A percentile compares a stretch with the other conserved stretches of the same genome.
Evolutionary conservation across 2,797 vertebrate species (phyloP).

Genomic region (Malurus splendens): DNA sequence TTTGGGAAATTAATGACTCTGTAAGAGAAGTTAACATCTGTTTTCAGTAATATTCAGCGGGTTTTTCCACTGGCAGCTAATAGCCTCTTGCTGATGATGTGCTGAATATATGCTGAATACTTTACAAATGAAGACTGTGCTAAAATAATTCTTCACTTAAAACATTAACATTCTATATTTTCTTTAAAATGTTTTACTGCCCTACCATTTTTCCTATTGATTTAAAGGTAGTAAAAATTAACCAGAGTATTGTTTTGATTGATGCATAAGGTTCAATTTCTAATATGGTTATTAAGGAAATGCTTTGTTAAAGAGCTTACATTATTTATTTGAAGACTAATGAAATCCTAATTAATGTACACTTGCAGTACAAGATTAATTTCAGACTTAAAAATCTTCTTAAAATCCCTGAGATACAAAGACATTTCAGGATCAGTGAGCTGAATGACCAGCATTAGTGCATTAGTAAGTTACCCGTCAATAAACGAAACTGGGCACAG

Average conservation of each 20-base stretch:
- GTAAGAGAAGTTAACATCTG: not conserved
- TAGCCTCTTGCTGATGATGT: not conserved
- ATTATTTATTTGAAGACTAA: conserved; percentile 69
- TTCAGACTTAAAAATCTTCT: conserved; percentile 22
- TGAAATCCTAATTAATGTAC: conserved; percentile 57
- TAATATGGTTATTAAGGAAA: conserved; percentile 51
- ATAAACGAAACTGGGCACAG: not conserved
- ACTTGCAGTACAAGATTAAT: not conserved
- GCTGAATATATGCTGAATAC: conserved; percentile 11
- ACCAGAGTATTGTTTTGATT: conserved; percentile 32
- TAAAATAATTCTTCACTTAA: conserved; percentile 15
- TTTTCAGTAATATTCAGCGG: conserved; percentile 37
- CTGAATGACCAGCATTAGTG: not conserved
- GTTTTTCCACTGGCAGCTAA: conserved; percentile 27
- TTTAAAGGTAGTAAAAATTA: conserved; percentile 56
- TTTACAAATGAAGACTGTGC: conserved; percentile 1
- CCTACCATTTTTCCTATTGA: conserved; percentile 30
- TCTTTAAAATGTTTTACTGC: not conserved
- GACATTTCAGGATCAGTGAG: not conserved
- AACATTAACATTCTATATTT: not conserved
- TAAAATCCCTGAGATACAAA: not conserved
- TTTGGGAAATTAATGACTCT: not conserved
- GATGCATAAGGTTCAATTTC: conserved; percentile 32
- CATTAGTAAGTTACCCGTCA: not conserved
- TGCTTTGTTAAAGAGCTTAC: conserved; percentile 60